These are phyloP conservation scores for Adela reaumurella DNA, from an alignment of 2,888 invertebrate species.

Conservation along the genomic window DNA sequence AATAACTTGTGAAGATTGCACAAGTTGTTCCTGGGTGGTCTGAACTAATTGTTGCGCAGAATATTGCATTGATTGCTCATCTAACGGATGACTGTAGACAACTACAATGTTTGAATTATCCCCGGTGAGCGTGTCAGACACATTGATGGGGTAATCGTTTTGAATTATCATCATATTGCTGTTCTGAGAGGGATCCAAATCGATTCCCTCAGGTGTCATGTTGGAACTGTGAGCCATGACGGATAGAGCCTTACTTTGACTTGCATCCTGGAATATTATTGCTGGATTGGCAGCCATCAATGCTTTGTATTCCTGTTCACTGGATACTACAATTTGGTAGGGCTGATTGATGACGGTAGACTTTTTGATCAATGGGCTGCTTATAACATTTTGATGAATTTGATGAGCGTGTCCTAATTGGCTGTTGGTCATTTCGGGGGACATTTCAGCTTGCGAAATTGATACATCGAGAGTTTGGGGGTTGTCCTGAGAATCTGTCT, in stretches of 20 bases:
- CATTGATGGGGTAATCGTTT: slow-evolving; percentile 57
- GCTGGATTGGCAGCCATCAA: slow-evolving; percentile 41
- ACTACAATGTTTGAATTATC: slow-evolving; percentile 63
- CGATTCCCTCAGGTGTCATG: slow-evolving; percentile 26
- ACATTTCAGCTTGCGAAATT: slow-evolving; percentile 8
- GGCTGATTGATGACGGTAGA: slow-evolving; percentile 29
- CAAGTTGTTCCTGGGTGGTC: slow-evolving; percentile 34
- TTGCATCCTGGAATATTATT: slow-evolving; percentile 39
- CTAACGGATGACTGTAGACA: slow-evolving; percentile 59
- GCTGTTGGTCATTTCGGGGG: not conserved
- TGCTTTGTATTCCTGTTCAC: slow-evolving; percentile 49
- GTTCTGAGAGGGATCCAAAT: slow-evolving; percentile 48
- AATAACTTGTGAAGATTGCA: slow-evolving; percentile 35
- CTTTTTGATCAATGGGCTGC: slow-evolving; percentile 26
- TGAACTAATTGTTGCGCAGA: slow-evolving; percentile 33
- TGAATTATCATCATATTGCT: slow-evolving; percentile 63
- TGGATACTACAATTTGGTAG: slow-evolving; percentile 48
- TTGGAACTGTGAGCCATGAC: slow-evolving; percentile 29
- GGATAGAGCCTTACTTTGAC: slow-evolving; percentile 34
- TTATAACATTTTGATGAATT: slow-evolving; percentile 23
- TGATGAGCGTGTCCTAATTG: not conserved
- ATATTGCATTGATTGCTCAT: slow-evolving; percentile 49
- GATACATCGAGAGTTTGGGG: slow-evolving; percentile 23
- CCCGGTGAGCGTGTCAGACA: slow-evolving; percentile 36
- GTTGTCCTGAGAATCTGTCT: slow-evolving; percentile 22